Evolutionary conservation across 1,140 invertebrate genomes (phyloP).

Genomic region (Kradibia gibbosae): DNA sequence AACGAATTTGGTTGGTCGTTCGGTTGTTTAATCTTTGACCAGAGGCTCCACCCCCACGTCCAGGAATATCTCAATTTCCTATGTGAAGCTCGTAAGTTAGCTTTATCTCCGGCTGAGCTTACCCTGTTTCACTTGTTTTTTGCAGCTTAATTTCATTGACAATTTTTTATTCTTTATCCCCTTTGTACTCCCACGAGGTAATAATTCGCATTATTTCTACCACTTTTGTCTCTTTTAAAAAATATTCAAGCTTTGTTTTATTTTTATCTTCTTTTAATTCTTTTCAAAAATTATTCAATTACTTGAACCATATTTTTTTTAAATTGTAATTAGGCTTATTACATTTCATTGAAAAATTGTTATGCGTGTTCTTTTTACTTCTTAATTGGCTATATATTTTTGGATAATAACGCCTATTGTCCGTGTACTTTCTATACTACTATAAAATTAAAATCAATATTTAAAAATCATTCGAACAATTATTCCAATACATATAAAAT

Average conservation of each 20-base stretch:
- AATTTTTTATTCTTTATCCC: conserved; percentile 1
- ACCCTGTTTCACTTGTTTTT: conserved; percentile 27
- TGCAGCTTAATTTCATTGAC: conserved; percentile 32
- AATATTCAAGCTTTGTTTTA: too few relatives aligned
- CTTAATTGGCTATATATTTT: not conserved
- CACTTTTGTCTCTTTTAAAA: not conserved
- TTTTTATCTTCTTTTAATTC: not conserved
- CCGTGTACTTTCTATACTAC: not conserved
- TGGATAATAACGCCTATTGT: not conserved
- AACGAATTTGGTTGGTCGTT: conserved; percentile 37
- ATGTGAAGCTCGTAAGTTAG: not conserved
- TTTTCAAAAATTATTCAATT: not conserved
- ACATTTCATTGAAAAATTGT: not conserved
- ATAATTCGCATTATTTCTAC: not conserved
- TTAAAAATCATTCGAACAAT: not conserved
- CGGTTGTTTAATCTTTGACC: conserved; percentile 2
- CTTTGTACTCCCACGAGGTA: not conserved
- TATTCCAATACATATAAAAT: not conserved
- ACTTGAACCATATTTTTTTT: not conserved
- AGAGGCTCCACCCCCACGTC: conserved; percentile 36
- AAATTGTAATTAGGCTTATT: not conserved
- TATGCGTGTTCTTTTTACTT: not conserved
- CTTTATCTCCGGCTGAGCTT: not conserved
- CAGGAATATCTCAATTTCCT: conserved; percentile 46
- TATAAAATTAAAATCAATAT: not conserved